Percentiles rank a stretch among this genome's conserved stretches.
phyloP scores from a whole-genome alignment of 2,113 vertebrate genomes.

The Hypanus sabinus region DNA sequence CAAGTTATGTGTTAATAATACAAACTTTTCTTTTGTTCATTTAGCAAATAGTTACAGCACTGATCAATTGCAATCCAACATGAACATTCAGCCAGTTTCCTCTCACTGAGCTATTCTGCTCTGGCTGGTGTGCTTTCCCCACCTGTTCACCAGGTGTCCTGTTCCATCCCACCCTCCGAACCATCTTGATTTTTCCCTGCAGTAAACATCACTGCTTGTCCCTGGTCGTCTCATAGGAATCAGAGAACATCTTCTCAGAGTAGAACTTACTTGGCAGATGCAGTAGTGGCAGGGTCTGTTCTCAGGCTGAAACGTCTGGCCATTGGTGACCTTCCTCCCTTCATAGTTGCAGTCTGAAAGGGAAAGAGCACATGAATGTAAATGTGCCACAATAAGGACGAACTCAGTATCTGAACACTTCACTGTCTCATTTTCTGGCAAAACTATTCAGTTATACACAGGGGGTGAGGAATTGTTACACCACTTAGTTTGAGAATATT shows the following conservation, averaged over 20 bases:
- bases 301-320: slow-evolving; percentile 59
- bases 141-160: background rate
- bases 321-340: slow-evolving; percentile 62
- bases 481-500: background rate
- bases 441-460: background rate
- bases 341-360: slow-evolving; percentile 63
- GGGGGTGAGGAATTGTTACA: background rate
- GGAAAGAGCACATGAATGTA: background rate
- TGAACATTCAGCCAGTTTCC: background rate
- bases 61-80: background rate
- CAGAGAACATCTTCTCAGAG: background rate
- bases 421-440: background rate
- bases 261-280: slow-evolving; percentile 57
- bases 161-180: background rate
- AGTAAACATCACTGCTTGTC: background rate
- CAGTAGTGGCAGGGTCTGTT: slow-evolving; percentile 60
- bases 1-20: background rate
- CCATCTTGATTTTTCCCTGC: background rate
- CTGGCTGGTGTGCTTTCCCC: background rate
- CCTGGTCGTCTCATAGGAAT: background rate
- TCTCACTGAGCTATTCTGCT: background rate
- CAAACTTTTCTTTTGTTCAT: background rate
- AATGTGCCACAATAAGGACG: background rate
- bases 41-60: background rate
- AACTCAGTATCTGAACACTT: background rate